Evolutionary conservation across 1,140 invertebrate genomes (phyloP).

Genomic region (Chrysopa pallens): DNA sequence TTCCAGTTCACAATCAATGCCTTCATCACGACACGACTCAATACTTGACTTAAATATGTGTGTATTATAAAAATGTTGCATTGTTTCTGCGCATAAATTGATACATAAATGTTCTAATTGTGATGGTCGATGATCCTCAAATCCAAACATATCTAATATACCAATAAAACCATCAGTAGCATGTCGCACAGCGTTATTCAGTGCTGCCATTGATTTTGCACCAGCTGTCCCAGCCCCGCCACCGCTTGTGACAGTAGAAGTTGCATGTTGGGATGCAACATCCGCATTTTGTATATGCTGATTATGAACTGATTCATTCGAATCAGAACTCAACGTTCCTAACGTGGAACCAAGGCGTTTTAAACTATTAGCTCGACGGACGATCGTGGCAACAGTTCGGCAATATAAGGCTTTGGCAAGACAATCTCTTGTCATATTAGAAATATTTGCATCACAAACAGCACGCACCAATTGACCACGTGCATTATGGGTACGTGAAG

Average conservation of each 20-base stretch:
- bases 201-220: slow-evolving; percentile 75
- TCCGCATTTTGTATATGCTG: slow-evolving; percentile 37
- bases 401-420: slow-evolving; percentile 86
- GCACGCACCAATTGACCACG: slow-evolving; percentile 69
- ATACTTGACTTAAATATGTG: slow-evolving; percentile 91
- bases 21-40: slow-evolving; percentile 85
- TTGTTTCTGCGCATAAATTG: slow-evolving; percentile 88
- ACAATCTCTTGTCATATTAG: slow-evolving; percentile 71
- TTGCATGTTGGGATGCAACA: slow-evolving; percentile 65
- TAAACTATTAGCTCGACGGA: slow-evolving; percentile 76
- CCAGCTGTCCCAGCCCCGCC: slow-evolving; percentile 52
- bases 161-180: slow-evolving; percentile 92
- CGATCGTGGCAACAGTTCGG: slow-evolving; percentile 86
- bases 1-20: slow-evolving; percentile 76
- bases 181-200: slow-evolving; percentile 81
- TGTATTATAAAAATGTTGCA: slow-evolving; percentile 95
- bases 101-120: slow-evolving; percentile 87
- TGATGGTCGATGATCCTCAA: slow-evolving; percentile 78
- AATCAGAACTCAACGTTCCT: slow-evolving; percentile 76
- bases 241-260: slow-evolving; percentile 40
- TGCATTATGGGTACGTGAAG: slow-evolving; percentile 65
- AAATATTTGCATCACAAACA: slow-evolving; percentile 65
- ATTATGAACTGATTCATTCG: slow-evolving; percentile 80
- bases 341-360: slow-evolving; percentile 74
- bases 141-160: slow-evolving; percentile 91